Evolutionary conservation across 2,113 vertebrate species (phyloP), one percentile per base, ranked within the genome.

Genomic region (Chitala chitala): DNA sequence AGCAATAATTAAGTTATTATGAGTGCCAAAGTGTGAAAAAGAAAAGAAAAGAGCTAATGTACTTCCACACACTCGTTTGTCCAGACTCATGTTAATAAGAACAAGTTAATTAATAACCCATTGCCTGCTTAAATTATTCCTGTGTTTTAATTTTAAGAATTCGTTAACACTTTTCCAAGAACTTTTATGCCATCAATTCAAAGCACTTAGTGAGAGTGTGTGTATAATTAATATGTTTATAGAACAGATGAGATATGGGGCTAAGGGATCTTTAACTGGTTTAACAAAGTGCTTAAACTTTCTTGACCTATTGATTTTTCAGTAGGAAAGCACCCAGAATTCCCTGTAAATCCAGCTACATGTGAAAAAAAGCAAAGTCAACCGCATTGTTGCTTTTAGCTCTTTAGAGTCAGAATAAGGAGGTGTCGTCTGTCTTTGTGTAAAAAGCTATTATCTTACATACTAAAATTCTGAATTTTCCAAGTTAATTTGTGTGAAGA

Each of bases 101-200:
- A n/a, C 59, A 3, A 0, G 59, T 20, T 63, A 63, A 63, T 63
- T 63, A 63, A 63, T 38, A 33, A 63, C 26, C 33, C 29, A n/a
- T 33, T 63, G 59, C 29, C n/a, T 38, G 59, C 7, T 29, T 63
- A 8, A 63, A 63, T 36, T 63, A 63, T 63, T 38, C 59, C 17
- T 63, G 31, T 33, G 59, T 63, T 63, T 63, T n/a, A 63, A 63
- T 63, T 38, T 33, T 20, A 38, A n/a, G 17, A 63, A 33, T 33
- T 63, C 59, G 38, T 63, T 63, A 63, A 38, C 56, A 31, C 33
- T 63, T 63, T 17, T 63, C 38, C n/a, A n/a, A n/a, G n/a, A n/a
- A n/a, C n/a, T 38, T 38, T 33, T 61, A 33, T 33, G 58, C 58
- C 58, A 38, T 61, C 29, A 36, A 17, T 36, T 15, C 20, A 63